Percentiles rank a stretch among this genome's conserved stretches.
Conservation (phyloP, 2,797 vertebrate species). For the Odontamblyopus rebecca region DNA sequence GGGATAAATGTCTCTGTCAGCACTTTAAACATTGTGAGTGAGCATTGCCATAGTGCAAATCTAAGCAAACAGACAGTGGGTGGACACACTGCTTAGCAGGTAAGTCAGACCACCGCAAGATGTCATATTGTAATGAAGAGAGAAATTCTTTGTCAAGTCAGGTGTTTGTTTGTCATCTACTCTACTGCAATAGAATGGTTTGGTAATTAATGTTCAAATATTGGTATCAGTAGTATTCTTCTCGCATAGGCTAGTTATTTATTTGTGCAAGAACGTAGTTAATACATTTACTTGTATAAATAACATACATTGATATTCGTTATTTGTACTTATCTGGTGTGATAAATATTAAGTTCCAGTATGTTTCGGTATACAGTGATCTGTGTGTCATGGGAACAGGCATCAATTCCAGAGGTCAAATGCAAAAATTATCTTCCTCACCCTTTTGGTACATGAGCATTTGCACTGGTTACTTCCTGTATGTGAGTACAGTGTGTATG, state of each 20-base stretch:
- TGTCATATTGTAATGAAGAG: constrained; percentile 9
- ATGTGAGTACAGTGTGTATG: not conserved
- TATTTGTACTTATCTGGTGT: too few species aligned
- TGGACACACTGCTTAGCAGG: constrained; percentile 44
- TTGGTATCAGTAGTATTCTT: too few species aligned
- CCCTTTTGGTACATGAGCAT: not conserved
- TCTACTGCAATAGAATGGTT: not conserved
- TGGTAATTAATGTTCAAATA: too few species aligned
- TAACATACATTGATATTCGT: too few species aligned
- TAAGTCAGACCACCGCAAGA: constrained; percentile 20
- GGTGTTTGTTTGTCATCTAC: not conserved
- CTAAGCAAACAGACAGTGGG: constrained; percentile 45
- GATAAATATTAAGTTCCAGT: not conserved
- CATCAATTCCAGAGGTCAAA: not conserved
- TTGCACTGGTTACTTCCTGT: not conserved
- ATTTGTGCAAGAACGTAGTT: too few species aligned
- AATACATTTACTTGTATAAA: too few species aligned
- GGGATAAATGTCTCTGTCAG: constrained; percentile 48
- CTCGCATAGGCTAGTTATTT: too few species aligned
- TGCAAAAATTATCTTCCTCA: constrained; percentile 17
- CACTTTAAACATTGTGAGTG: constrained; percentile 41
- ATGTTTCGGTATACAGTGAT: not conserved
- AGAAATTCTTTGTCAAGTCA: constrained; percentile 24
- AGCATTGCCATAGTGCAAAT: constrained; percentile 45
- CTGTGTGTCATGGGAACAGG: constrained; percentile 8